A percentile compares a stretch with the other conserved stretches of the same genome.
phyloP scores from a whole-genome alignment of 1,140 invertebrate genomes.

The Lutraria rhynchaena region DNA sequence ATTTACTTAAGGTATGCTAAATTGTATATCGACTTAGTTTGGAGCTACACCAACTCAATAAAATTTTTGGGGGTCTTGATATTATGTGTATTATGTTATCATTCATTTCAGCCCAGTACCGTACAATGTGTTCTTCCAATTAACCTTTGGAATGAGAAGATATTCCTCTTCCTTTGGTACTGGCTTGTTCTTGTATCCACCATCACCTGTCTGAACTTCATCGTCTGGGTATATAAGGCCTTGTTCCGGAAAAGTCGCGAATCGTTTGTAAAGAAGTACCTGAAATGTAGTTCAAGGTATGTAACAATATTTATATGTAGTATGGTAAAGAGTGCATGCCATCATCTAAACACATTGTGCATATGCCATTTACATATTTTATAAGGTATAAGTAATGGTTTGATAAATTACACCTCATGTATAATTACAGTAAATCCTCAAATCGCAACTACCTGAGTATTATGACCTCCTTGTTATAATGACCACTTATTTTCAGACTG shows the following conservation, averaged over 20 bases:
- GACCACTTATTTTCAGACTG: no score
- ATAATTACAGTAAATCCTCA: no score
- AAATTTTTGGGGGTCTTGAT: no score
- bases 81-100: no score
- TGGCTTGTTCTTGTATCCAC: conserved; percentile 82
- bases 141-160: conserved; percentile 83
- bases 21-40: no score
- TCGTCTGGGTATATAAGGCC: conserved; percentile 36
- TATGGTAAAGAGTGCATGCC: neutral
- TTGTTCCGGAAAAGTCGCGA: conserved; percentile 20
- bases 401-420: neutral
- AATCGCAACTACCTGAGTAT: no score
- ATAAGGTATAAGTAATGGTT: neutral
- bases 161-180: conserved; percentile 83
- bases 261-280: conserved; percentile 43
- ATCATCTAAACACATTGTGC: neutral
- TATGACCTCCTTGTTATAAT: no score
- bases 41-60: no score
- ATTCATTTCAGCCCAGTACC: neutral
- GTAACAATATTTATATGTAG: neutral
- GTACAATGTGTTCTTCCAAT: conserved; percentile 47
- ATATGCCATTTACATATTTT: neutral
- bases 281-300: conserved; percentile 43
- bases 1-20: no score
- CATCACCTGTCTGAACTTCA: conserved; percentile 37